A percentile compares a stretch with the other conserved stretches of the same genome.
These are phyloP conservation scores for Zaprionus kolodkinae DNA, from an alignment of 1,140 invertebrate species.

Conservation along the genomic window DNA sequence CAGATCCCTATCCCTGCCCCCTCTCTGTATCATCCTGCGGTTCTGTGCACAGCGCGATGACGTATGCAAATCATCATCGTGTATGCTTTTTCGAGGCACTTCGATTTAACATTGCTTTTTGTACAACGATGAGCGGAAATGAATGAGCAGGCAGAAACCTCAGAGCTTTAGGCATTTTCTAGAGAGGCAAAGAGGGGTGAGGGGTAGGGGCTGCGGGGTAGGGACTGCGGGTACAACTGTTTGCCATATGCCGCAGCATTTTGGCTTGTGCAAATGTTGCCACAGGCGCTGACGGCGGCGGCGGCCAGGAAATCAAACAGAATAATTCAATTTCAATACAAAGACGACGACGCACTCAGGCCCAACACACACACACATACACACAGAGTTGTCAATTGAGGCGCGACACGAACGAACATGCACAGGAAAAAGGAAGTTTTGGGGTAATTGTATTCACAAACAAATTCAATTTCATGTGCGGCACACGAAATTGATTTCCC, in stretches of 20 bases:
- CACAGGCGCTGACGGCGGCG: conserved; percentile 1
- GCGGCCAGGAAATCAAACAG: conserved; percentile 76
- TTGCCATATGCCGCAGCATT: conserved; percentile 69
- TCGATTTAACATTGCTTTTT: conserved; percentile 58
- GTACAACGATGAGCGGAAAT: conserved; percentile 43
- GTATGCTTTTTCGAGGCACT: conserved; percentile 32
- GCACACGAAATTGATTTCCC: conserved; percentile 72
- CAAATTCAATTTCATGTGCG: conserved; percentile 78
- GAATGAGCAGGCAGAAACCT: conserved; percentile 52
- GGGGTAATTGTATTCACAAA: conserved; percentile 81
- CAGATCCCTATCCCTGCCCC: neutral
- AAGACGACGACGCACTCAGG: conserved; percentile 45
- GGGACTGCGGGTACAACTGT: conserved; percentile 6
- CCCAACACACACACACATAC: conserved; percentile 4
- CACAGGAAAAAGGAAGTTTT: conserved; percentile 75
- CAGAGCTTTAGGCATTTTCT: conserved; percentile 43
- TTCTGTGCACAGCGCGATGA: conserved; percentile 16
- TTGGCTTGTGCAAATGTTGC: conserved; percentile 65
- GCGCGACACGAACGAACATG: conserved; percentile 19
- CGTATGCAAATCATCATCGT: conserved; percentile 65
- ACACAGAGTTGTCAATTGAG: conserved; percentile 26
- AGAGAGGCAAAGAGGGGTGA: conserved; percentile 4
- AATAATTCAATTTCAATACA: conserved; percentile 83
- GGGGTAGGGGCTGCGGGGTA: neutral
- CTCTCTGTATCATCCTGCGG: neutral